A percentile compares a stretch with the other conserved stretches of the same genome.
These are phyloP conservation scores for Acropora yongei DNA, from an alignment of 64 coral and sea anemone species.

Conservation along the genomic window DNA sequence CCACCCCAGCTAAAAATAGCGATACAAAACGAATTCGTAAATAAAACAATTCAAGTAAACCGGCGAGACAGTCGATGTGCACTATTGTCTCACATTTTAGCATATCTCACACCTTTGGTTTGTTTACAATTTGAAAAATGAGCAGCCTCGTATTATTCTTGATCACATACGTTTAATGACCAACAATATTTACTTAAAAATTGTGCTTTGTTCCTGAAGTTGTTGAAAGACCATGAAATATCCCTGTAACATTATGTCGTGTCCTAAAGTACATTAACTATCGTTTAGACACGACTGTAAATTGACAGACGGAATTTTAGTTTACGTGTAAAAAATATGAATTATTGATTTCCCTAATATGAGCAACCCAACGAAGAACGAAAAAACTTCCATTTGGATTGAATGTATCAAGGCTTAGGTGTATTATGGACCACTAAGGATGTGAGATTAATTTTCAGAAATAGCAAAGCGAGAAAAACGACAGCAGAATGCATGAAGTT, in stretches of 20 bases:
- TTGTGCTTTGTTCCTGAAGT: background rate
- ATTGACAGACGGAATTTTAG: background rate
- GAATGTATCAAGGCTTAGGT: background rate
- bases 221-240: background rate
- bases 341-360: background rate
- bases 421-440: no score
- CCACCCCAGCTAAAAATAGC: no score
- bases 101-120: background rate
- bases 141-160: background rate
- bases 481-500: background rate
- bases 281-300: background rate
- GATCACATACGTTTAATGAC: background rate
- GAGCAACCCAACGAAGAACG: background rate
- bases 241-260: background rate
- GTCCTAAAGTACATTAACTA: background rate
- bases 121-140: conserved; percentile 10
- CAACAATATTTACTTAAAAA: background rate
- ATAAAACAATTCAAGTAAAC: no score
- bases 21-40: no score
- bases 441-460: background rate
- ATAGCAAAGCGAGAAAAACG: background rate
- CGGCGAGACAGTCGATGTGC: no score
- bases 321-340: background rate
- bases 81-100: background rate
- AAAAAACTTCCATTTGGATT: background rate